Base-by-base conservation (phyloP, 2,113 vertebrate genomes). In the Scopus umbretta region DNA sequence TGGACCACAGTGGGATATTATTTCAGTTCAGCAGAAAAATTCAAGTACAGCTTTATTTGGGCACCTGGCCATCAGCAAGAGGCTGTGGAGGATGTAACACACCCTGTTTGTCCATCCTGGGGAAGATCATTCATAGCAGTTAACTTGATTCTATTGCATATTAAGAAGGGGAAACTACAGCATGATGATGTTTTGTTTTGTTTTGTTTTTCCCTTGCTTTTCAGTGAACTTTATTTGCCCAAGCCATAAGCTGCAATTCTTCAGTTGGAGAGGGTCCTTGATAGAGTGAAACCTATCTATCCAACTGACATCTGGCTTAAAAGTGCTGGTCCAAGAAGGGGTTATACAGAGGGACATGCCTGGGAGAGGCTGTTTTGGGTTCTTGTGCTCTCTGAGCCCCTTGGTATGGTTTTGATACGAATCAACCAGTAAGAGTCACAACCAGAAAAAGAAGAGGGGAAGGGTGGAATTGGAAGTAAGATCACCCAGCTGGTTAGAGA, bases 141-240 rank as follows among this genome's bases (percentile, higher is more conserved):
- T 86, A 82, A 52, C 30, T 52, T 75, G 36, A 68, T 83, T 61
- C 14, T 47, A 22, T 87, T 87, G 58, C 34, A 22, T 87, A 19
- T 29, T 40, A 58, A 65, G 43, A 62, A 63, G 9, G 36, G 30
- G 11, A 47, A 92, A 32, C 25, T 61, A 16, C 34, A 42, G 13
- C 16, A 30, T 26, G 5, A n/a, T 20, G 25, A 6, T 38, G 6
- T n/a, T n/a, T n/a, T n/a, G n/a, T n/a, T n/a, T n/a, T n/a, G 0
- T 9, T 20, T 67, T 75, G 49, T 36, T 80, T 47, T 25, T 13
- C 8, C 4, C 14, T 73, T 74, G 32, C 19, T 75, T 25, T 59
- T 84, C 67, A 34, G 34, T 65, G 43, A 65, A 13, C 40, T 52
- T 71, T 17, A 30, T 80, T 92, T 92, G 45, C 8, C 34, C 25